Evolutionary conservation across 2,797 vertebrate species (phyloP), one percentile per base, ranked within the genome.

Genomic region (Sitta carolinensis): DNA sequence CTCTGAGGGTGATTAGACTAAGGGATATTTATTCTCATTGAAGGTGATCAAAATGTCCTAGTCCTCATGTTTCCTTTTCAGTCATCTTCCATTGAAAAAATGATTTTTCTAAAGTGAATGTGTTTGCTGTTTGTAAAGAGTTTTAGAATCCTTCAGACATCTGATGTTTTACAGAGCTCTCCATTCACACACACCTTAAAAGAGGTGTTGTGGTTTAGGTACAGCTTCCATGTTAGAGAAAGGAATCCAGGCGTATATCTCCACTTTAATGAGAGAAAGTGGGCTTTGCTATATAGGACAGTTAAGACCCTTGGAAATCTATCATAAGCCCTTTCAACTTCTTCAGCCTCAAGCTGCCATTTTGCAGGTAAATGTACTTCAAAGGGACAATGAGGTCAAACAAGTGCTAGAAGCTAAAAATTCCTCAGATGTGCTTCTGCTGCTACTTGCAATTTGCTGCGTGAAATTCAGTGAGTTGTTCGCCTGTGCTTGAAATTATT

Each of bases 291-390:
- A 30, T 51, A 10, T 34, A 69, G 43, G 42, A 32, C n/a, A 43
- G 42, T 67, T 29, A 75, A 36, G 25, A 74, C 12, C 11, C 32
- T 50, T 68, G 42, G 54, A 87, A 84, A 86, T 84, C 15, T 20
- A 6, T 84, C 50, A 47, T 21, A 68, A 86, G 6, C 16, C 26
- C 48, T 75, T 92, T 78, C 77, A 68, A 20, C 4, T 13, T 81
- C 11, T 55, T 87, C 34, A 76, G n/a, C n/a, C 68, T 82, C 30
- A 76, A 69, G 59, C 58, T 61, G 54, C 25, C 20, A n/a, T 85
- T 87, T 89, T 63, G 63, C 57, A 94, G 72, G 91, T 76, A 92
- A 91, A 83, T 32, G 42, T 29, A 83, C 52, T 87, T 82, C 63
- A 93, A 67, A 89, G 64, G 18, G 23, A 68, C 48, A 91, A 84